Evolutionary conservation across 1,140 invertebrate species (phyloP), one percentile per base, ranked within the genome.

Genomic region (Eulimnadia texana): DNA sequence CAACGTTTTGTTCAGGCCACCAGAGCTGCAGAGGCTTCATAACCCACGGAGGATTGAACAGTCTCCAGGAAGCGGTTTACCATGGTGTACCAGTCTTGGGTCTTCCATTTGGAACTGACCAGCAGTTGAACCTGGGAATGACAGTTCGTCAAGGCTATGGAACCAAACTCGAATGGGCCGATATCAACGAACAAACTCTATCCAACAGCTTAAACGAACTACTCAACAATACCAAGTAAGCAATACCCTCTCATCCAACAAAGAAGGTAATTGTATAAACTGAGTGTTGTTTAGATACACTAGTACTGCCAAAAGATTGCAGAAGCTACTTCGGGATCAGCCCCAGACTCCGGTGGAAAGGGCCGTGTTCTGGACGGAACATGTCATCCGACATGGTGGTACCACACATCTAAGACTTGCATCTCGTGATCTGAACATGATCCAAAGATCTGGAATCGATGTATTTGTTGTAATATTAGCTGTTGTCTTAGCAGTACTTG

Each of bases 81-180:
- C 67, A 63, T 56, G 72, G 69, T 3, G 69, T 72, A 3, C 74
- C 75, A 6, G 61, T 77, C 6, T 47, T 76, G 3, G 70, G 66
- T 19, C 72, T 84, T 9, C 83, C 84, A 0, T 65, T 86, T 25
- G 78, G 81, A 63, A 77, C 73, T 1, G 85, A 87, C 64, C 82
- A 86, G 66, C 73, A 73, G 58, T 62, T 65, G 3, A 66, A 63
- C 19, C 28, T 60, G 25, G 19, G 19, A 13, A 51, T 60, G 50
- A 58, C 64, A 11, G 64, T 57, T 3, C 29, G 59, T 16, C n/a
- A 25, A 9, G 65, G 62, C 0, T 65, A 58, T 51, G 64, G 50
- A 11, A 27, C 60, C 24, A 1, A 50, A 24, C 11, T 49, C 2
- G 28, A 19, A 10, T 59, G 58, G 58, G 49, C 10, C 16, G 58